phyloP scores from a whole-genome alignment of 2,888 invertebrate genomes.

The Erebia palarica region DNA sequence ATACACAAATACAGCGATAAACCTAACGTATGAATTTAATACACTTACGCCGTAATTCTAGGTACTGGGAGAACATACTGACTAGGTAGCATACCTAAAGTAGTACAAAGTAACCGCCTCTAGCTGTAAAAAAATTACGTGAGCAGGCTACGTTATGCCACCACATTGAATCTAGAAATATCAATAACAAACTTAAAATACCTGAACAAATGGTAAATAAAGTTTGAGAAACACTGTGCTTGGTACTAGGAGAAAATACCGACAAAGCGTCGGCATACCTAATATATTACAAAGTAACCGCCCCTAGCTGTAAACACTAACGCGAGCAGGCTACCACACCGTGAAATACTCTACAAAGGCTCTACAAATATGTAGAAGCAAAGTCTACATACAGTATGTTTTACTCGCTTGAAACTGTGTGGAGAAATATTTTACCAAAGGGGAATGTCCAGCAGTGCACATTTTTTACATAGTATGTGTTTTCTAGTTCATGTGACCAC shows the following conservation, averaged over 20 bases:
- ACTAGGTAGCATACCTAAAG: no score
- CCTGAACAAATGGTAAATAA: not conserved
- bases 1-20: no score
- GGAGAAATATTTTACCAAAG: not conserved
- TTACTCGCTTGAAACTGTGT: not conserved
- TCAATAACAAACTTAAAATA: no score
- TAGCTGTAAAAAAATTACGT: no score
- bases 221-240: not conserved
- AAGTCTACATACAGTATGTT: not conserved
- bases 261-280: conserved; percentile 5
- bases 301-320: conserved; percentile 14
- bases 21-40: no score
- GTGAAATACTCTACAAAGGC: not conserved
- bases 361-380: not conserved
- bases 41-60: no score
- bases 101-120: no score
- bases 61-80: no score
- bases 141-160: no score
- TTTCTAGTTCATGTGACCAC: no score
- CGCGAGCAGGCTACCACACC: conserved; percentile 4
- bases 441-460: not conserved
- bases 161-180: no score
- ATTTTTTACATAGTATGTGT: no score
- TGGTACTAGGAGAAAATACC: not conserved
- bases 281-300: conserved; percentile 11